Conservation (phyloP, 2,888 invertebrate species). For the Mythimna albipuncta region DNA sequence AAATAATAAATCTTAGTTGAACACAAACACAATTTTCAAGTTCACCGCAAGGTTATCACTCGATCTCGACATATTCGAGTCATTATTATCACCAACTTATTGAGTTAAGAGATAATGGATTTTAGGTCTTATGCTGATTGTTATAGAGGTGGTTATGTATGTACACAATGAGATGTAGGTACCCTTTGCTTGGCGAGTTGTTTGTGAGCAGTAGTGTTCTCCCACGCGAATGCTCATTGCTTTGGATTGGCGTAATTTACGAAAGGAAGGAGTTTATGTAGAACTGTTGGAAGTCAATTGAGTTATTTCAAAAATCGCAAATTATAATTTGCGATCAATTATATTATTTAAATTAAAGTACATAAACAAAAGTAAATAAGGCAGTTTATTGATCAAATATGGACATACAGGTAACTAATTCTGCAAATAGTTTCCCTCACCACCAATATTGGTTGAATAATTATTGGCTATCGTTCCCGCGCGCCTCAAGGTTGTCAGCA, state of each 20-base stretch:
- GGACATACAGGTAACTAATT: too few relatives aligned
- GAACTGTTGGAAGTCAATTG: too few relatives aligned
- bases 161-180: slow-evolving; percentile 67
- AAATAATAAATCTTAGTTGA: slow-evolving; percentile 78
- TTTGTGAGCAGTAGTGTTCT: slow-evolving; percentile 80
- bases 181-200: slow-evolving; percentile 80
- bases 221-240: slow-evolving; percentile 84
- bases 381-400: too few relatives aligned
- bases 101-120: slow-evolving; percentile 33
- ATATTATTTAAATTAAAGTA: too few relatives aligned
- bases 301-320: too few relatives aligned
- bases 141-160: slow-evolving; percentile 62
- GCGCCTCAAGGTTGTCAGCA: too few relatives aligned
- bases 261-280: slow-evolving; percentile 25
- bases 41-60: slow-evolving; percentile 81
- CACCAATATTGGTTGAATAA: too few relatives aligned
- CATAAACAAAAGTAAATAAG: too few relatives aligned
- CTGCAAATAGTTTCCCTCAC: too few relatives aligned
- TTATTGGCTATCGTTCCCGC: too few relatives aligned
- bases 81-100: slow-evolving; percentile 70
- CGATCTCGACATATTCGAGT: slow-evolving; percentile 80
- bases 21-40: slow-evolving; percentile 79
- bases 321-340: too few relatives aligned
- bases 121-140: slow-evolving; percentile 57
- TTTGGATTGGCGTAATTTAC: slow-evolving; percentile 75